phyloP scores from a whole-genome alignment of 2,888 invertebrate species.

The Hyposoter didymator region DNA sequence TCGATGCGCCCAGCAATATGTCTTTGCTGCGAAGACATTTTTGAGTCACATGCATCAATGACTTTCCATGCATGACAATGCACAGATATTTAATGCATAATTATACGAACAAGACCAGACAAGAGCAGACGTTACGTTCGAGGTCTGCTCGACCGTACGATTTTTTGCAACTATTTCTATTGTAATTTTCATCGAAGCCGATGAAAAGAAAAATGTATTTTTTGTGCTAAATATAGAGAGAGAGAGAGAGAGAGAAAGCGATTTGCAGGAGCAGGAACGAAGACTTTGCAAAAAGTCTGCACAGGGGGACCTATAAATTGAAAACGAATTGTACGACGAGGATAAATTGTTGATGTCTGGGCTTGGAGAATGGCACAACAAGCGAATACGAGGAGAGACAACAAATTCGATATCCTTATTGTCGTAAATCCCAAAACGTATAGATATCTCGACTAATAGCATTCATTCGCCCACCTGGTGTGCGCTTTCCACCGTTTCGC shows the following conservation, averaged over 20 bases:
- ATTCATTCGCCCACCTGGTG: constrained; percentile 42
- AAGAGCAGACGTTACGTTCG: not conserved
- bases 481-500: not conserved
- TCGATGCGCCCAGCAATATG: not conserved
- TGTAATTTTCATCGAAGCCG: not conserved
- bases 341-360: not conserved
- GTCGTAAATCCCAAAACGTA: constrained; percentile 7
- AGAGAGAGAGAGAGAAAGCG: no score
- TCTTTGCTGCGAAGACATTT: not conserved
- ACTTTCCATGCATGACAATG: constrained; percentile 66
- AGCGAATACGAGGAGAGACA: not conserved
- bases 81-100: constrained; percentile 60
- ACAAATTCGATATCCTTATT: not conserved
- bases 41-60: constrained; percentile 57
- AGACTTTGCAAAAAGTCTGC: no score
- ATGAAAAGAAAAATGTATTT: no score
- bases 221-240: no score
- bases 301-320: no score
- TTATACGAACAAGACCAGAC: constrained; percentile 8
- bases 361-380: not conserved
- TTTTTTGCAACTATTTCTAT: not conserved
- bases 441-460: constrained; percentile 17
- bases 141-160: not conserved
- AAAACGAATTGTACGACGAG: not conserved
- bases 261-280: no score